Evolutionary conservation across 2,797 vertebrate genomes (phyloP), one percentile per base, ranked within the genome.

Genomic region (Limosa lapponica): DNA sequence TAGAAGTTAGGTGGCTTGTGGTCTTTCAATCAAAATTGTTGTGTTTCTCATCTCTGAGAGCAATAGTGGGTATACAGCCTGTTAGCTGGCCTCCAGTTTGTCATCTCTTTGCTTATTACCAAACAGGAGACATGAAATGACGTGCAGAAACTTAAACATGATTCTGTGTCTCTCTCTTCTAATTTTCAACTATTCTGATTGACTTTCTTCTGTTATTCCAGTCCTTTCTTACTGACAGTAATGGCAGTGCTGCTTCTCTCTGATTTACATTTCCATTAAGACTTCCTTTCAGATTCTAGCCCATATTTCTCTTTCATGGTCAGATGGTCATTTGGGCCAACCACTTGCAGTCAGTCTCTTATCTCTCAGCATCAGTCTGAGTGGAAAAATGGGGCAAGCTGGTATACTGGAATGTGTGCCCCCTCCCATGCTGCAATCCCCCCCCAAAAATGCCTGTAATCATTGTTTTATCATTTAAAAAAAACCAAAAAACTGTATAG

Each of bases 271-370:
- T 90, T 93, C 64, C 54, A 14, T 90, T 85, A 75, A 62, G 39
- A 66, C 43, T 72, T 90, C 72, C 8, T 78, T 86, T 67, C 16
- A 58, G 24, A 55, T 65, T 71, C 22, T 10, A 78, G 48, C 22
- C 39, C 36, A 0, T 54, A 30, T 91, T 88, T 93, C n/a, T 90
- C 51, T 39, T 85, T 77, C 52, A 90, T 91, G 94, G 94, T 73
- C 66, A 93, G 52, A 28, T 94, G 66, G 71, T 77, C 93, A 86
- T 97, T 88, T 94, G 87, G 90, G 92, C 86, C 80, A 96, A 34
- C 61, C 0, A 4, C 57, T 89, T 86, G 37, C 34, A 72, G 69
- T 65, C 49, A 48, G 41, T 71, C 55, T 79, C 54, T 82, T 46
- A n/a, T 4, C 30, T 73, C 44, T 89, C 52, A 65, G 27, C 54